These are phyloP conservation scores for Ruditapes philippinarum DNA, from an alignment of 1,140 invertebrate genomes.

Conservation along the genomic window DNA sequence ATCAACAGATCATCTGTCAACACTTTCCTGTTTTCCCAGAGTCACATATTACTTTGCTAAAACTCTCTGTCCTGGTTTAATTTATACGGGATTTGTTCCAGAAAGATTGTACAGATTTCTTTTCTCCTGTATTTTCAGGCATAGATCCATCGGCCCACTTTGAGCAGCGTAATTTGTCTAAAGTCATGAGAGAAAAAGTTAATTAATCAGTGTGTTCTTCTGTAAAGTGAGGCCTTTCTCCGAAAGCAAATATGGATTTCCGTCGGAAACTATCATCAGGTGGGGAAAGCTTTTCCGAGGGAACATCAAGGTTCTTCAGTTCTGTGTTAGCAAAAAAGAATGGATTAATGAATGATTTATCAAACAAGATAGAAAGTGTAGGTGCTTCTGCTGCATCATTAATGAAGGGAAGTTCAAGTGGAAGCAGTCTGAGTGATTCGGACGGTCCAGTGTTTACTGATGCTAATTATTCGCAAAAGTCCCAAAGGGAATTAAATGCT, in stretches of 20 bases:
- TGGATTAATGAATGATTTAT: slow-evolving; percentile 83
- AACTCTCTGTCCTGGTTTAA: too few relatives aligned
- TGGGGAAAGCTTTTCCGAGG: slow-evolving; percentile 80
- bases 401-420: slow-evolving; percentile 73
- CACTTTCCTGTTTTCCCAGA: too few relatives aligned
- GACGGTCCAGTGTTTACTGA: slow-evolving; percentile 34
- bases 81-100: too few relatives aligned
- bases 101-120: too few relatives aligned
- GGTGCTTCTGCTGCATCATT: slow-evolving; percentile 65
- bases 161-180: too few relatives aligned
- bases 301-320: slow-evolving; percentile 84
- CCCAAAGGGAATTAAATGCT: slow-evolving; percentile 49
- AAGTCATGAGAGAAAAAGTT: neutral
- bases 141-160: too few relatives aligned
- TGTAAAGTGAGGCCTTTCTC: neutral
- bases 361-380: slow-evolving; percentile 81
- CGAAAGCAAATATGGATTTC: slow-evolving; percentile 41
- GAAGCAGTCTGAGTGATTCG: slow-evolving; percentile 66
- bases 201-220: neutral
- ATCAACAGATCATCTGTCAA: too few relatives aligned
- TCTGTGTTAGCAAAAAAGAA: slow-evolving; percentile 85
- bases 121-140: too few relatives aligned
- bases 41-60: too few relatives aligned
- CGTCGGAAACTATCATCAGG: slow-evolving; percentile 60
- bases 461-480: neutral